A percentile compares a stretch with the other conserved stretches of the same genome.
phyloP scores from a whole-genome alignment of 2,888 invertebrate genomes.

The Aproaerema taeniolella region DNA sequence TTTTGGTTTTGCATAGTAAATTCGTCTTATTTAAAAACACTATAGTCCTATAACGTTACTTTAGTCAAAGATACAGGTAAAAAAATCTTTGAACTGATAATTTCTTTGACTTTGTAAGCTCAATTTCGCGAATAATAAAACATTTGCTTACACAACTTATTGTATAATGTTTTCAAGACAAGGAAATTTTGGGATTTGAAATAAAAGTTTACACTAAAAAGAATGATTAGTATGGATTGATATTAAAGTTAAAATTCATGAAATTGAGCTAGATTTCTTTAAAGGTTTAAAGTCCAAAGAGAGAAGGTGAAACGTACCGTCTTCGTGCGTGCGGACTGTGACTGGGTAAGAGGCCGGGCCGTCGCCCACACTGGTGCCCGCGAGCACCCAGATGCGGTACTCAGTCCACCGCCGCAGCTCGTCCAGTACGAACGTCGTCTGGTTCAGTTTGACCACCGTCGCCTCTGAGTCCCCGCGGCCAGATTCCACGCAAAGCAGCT shows the following conservation, averaged over 20 bases:
- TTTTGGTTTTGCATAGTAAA: too few relatives aligned
- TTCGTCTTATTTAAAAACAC: too few relatives aligned
- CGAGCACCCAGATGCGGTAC: conserved; percentile 97
- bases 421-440: conserved; percentile 88
- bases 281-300: conserved; percentile 10
- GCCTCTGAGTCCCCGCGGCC: conserved; percentile 92
- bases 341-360: conserved; percentile 95
- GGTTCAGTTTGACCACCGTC: conserved; percentile 86
- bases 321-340: conserved; percentile 96
- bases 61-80: too few relatives aligned
- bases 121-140: too few relatives aligned
- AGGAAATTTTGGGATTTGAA: not conserved
- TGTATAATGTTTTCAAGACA: too few relatives aligned
- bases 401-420: conserved; percentile 96
- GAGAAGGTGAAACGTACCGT: conserved; percentile 89
- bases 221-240: too few relatives aligned
- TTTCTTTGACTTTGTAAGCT: too few relatives aligned
- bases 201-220: too few relatives aligned
- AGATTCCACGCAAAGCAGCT: conserved; percentile 92
- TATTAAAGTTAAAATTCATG: too few relatives aligned
- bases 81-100: too few relatives aligned
- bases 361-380: conserved; percentile 97
- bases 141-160: too few relatives aligned
- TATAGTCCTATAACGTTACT: too few relatives aligned
- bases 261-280: conserved; percentile 33